Conservation (phyloP, 2,888 invertebrate species). For the Antitype chi region DNA sequence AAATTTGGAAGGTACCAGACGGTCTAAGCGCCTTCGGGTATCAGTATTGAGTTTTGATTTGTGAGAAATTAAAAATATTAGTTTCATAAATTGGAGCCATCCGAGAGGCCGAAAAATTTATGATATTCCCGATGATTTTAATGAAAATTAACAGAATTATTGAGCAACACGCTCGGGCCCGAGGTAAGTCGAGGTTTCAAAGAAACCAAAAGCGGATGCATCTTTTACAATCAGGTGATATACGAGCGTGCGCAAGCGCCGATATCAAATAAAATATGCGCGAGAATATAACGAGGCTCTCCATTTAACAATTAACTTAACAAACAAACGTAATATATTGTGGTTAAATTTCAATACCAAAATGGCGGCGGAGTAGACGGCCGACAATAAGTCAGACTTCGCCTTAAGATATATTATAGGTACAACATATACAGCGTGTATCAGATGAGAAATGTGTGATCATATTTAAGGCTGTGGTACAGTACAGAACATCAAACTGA, state of each 20-base stretch:
- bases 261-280: conserved; percentile 86
- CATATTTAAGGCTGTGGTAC: not conserved
- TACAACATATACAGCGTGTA: conserved; percentile 54
- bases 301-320: conserved; percentile 91
- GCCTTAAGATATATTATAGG: conserved; percentile 72
- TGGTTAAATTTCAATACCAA: conserved; percentile 89
- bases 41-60: conserved; percentile 64
- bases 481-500: not conserved
- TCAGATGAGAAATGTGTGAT: not conserved
- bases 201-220: conserved; percentile 81
- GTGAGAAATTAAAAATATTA: conserved; percentile 66
- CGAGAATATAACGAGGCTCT: conserved; percentile 86
- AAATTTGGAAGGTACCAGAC: conserved; percentile 68
- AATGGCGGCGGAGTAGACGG: conserved; percentile 79
- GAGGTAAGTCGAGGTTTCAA: conserved; percentile 71
- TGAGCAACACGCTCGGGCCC: conserved; percentile 65
- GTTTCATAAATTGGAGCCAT: conserved; percentile 56
- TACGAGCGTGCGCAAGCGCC: conserved; percentile 76
- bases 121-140: conserved; percentile 65
- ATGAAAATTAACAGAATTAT: conserved; percentile 77
- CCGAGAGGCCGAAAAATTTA: conserved; percentile 50
- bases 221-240: conserved; percentile 88
- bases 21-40: conserved; percentile 62
- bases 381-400: conserved; percentile 78
- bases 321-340: conserved; percentile 91